A percentile compares a stretch with the other conserved stretches of the same genome.
These are phyloP conservation scores for Torymus aiolomorphi DNA, from an alignment of 2,888 invertebrate genomes.

Conservation along the genomic window DNA sequence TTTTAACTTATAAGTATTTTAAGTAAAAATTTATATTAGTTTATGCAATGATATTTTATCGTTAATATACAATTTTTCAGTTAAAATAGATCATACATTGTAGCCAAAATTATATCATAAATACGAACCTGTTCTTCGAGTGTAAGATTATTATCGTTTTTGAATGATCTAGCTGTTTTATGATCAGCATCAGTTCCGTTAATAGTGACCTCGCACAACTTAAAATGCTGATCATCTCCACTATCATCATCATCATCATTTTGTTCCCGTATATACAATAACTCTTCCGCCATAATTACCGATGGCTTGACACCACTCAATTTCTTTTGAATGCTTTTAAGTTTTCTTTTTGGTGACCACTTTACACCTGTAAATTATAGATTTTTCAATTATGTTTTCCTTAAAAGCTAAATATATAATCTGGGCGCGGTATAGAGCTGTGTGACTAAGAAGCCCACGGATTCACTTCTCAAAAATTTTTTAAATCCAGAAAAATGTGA, in stretches of 20 bases:
- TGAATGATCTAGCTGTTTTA: constrained; percentile 70
- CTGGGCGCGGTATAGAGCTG: no score
- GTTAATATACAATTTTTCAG: constrained; percentile 4
- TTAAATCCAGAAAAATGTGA: no score
- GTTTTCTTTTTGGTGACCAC: constrained; percentile 79
- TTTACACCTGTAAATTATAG: constrained; percentile 59
- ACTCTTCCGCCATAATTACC: constrained; percentile 77
- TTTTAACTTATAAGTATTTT: neutral
- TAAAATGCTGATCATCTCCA: constrained; percentile 59
- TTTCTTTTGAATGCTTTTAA: constrained; percentile 77
- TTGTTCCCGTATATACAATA: constrained; percentile 69
- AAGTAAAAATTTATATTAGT: constrained; percentile 2
- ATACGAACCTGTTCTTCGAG: constrained; percentile 77
- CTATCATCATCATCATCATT: constrained; percentile 27
- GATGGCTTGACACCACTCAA: constrained; percentile 81
- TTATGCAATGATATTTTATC: constrained; percentile 34
- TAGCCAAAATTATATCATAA: no score
- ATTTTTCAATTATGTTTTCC: neutral
- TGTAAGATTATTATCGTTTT: constrained; percentile 70
- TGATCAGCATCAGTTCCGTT: constrained; percentile 65
- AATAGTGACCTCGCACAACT: constrained; percentile 65
- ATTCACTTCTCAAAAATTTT: no score
- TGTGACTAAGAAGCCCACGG: no score
- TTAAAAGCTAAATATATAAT: neutral
- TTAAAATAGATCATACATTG: neutral